Base-by-base conservation (phyloP, 2,113 vertebrate species). In the Phaethornis superciliosus region DNA sequence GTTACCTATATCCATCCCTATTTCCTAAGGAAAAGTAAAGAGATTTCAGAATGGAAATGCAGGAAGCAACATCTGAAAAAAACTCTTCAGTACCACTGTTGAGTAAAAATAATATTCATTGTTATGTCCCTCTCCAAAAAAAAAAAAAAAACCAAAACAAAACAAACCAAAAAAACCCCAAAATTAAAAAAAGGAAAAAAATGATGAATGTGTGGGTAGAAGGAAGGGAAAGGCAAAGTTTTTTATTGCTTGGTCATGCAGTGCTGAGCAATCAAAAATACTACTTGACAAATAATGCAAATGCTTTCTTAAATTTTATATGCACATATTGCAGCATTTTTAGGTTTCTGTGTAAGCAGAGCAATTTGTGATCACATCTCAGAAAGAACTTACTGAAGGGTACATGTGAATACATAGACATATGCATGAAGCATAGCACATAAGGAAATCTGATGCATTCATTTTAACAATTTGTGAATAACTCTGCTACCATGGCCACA, bases 1-100 rank as follows among this genome's bases (percentile, higher is more conserved):
- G 28, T 83, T 90, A 60, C 59, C 65, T 70, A 89, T 92, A 89
- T 54, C 37, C 18, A 55, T 24, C 28, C 30, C 35, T 81, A 51
- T 88, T 85, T 95, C 54, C 55, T 65, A 70, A 88, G 82, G 64
- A 80, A 96, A 96, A 92, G 77, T 33, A 88, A 86, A 74, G 62
- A 37, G 40, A 69, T 81, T 95, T 81, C 46, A 75, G 77, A 83
- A 80, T 49, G 32, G 32, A 85, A 94, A 68, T 33, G 19, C 46
- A 84, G 26, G 17, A 81, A 46, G 32, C 52, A 68, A 51, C 35
- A 89, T 81, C 35, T 89, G 75, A 89, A 95, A 96, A 88, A 85
- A 54, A 71, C 26, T 84, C 26, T 71, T 23, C 46, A 64, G 15
- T 47, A 40, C 24, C n/a, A 64, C 84, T 81, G 72, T 27, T 12